A percentile compares a stretch with the other conserved stretches of the same genome.
These are phyloP conservation scores for Altica lythri DNA, from an alignment of 2,888 invertebrate genomes.

Conservation along the genomic window DNA sequence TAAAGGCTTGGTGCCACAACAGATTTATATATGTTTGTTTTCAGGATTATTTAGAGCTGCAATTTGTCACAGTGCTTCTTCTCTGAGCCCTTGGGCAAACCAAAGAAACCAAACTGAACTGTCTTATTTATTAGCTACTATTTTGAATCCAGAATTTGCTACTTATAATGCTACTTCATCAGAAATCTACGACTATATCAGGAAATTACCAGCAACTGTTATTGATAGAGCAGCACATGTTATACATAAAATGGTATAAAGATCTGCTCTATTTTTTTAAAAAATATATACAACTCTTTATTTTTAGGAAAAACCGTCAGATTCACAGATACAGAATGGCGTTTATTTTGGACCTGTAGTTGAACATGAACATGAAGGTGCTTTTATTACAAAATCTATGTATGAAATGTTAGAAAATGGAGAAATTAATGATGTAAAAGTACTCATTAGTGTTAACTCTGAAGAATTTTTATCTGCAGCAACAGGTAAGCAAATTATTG, in stretches of 20 bases:
- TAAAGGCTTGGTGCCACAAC: too few species aligned
- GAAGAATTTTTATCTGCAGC: slow-evolving; percentile 30
- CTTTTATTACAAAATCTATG: slow-evolving; percentile 36
- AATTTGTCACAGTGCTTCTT: slow-evolving; percentile 51
- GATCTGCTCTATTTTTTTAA: neutral
- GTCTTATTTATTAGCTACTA: slow-evolving; percentile 42
- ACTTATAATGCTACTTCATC: slow-evolving; percentile 33
- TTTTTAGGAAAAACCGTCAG: slow-evolving; percentile 29
- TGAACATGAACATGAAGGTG: slow-evolving; percentile 36
- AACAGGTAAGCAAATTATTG: too few species aligned
- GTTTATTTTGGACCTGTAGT: slow-evolving; percentile 38
- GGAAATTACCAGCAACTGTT: slow-evolving; percentile 33
- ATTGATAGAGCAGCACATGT: slow-evolving; percentile 36
- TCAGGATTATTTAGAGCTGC: slow-evolving; percentile 48
- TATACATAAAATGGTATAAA: slow-evolving; percentile 22
- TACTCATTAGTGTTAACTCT: slow-evolving; percentile 36
- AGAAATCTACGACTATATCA: slow-evolving; percentile 37
- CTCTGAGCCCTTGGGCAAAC: slow-evolving; percentile 52
- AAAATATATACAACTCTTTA: neutral
- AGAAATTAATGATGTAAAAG: slow-evolving; percentile 32
- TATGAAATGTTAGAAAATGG: slow-evolving; percentile 32
- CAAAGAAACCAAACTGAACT: slow-evolving; percentile 44
- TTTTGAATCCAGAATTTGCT: slow-evolving; percentile 40
- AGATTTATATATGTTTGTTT: slow-evolving; percentile 10
- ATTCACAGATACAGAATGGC: slow-evolving; percentile 35